phyloP scores from a whole-genome alignment of 2,113 vertebrate genomes.

The Archilochus colubris region DNA sequence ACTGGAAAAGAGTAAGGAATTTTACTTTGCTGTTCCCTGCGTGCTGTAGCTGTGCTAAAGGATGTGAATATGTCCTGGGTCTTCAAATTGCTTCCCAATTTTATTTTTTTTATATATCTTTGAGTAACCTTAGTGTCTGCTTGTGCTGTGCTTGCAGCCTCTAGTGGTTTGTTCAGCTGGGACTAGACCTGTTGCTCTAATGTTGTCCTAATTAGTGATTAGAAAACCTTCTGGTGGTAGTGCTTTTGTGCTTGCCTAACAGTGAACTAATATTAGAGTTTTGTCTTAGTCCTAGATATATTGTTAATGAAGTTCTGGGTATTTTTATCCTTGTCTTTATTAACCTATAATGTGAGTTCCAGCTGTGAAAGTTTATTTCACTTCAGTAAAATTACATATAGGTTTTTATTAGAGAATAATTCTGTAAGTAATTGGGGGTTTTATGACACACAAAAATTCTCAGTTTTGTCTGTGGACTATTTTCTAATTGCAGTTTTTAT shows the following conservation, averaged over 20 bases:
- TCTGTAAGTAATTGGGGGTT: background rate
- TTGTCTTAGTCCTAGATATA: background rate
- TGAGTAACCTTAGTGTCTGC: background rate
- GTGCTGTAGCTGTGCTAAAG: background rate
- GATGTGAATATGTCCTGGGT: background rate
- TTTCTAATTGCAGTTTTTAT: background rate
- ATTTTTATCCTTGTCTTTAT: background rate
- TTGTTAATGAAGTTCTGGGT: background rate
- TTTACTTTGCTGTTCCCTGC: background rate
- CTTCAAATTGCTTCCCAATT: background rate
- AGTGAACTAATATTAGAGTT: background rate
- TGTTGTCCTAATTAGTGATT: background rate
- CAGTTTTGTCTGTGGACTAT: background rate
- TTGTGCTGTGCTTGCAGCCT: background rate
- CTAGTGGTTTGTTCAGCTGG: background rate
- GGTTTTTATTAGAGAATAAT: background rate
- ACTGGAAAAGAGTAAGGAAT: background rate
- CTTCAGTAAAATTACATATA: background rate
- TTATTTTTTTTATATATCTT: background rate
- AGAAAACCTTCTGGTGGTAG: rapidly evolving
- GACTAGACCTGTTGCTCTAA: background rate
- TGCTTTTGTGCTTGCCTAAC: background rate
- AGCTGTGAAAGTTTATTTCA: background rate
- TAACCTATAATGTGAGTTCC: background rate
- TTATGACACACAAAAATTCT: background rate